Evolutionary conservation across 2,113 vertebrate species (phyloP).

Genomic region (Alaudala cheleensis): DNA sequence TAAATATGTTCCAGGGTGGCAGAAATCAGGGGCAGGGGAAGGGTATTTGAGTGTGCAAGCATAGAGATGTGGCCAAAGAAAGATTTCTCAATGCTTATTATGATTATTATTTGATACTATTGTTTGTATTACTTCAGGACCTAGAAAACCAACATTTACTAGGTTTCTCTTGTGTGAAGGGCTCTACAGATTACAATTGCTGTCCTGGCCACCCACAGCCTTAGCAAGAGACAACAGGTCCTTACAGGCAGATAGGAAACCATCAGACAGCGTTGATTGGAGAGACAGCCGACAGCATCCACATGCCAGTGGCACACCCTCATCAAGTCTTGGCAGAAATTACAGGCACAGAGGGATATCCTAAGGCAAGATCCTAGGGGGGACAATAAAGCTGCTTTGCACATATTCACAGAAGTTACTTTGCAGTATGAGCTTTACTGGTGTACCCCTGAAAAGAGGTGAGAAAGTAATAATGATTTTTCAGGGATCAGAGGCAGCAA

Average conservation of each 20-base stretch:
- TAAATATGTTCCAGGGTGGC: neutral
- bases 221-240: neutral
- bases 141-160: neutral
- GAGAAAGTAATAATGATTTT: neutral
- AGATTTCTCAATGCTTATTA: neutral
- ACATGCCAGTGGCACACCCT: accelerated
- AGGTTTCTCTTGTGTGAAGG: neutral
- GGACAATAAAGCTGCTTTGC: neutral
- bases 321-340: neutral
- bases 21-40: neutral
- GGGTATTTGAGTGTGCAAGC: neutral
- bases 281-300: neutral
- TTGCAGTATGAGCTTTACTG: neutral
- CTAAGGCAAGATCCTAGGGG: neutral
- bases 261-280: neutral
- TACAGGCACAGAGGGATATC: neutral
- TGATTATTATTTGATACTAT: neutral
- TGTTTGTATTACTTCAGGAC: neutral
- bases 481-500: neutral
- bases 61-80: neutral
- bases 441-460: neutral
- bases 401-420: neutral
- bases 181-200: neutral
- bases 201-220: neutral
- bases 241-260: neutral